phyloP scores from a whole-genome alignment of 2,797 vertebrate genomes.

The Hydrolagus colliei region DNA sequence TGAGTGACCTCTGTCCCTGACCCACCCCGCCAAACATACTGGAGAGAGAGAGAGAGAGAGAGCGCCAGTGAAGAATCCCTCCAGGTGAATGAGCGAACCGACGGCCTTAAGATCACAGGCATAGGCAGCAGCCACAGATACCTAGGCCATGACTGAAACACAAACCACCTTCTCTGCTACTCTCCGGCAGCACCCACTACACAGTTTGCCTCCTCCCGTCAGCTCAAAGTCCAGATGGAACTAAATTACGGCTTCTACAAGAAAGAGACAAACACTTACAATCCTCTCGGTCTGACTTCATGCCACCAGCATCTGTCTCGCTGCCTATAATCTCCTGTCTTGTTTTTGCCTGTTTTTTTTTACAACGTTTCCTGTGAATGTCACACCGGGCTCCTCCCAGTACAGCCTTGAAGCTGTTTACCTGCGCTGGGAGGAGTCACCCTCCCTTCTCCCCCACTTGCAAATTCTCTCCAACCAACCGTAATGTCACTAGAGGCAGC shows the following conservation, averaged over 20 bases:
- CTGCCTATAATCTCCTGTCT: slow-evolving; percentile 45
- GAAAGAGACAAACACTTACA: slow-evolving; percentile 57
- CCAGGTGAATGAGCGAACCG: no score
- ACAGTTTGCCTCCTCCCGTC: neutral
- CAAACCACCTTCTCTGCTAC: neutral
- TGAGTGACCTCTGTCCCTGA: no score
- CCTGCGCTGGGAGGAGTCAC: slow-evolving; percentile 51
- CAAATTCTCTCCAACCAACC: slow-evolving; percentile 37
- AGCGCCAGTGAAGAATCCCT: no score
- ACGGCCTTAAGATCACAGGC: no score
- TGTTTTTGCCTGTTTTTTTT: neutral
- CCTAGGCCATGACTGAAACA: no score
- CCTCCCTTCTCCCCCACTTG: slow-evolving; percentile 46
- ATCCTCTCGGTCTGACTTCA: slow-evolving; percentile 59
- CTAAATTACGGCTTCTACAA: slow-evolving; percentile 46
- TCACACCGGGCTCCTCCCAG: slow-evolving; percentile 38
- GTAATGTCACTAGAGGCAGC: slow-evolving; percentile 46
- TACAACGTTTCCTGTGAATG: slow-evolving; percentile 34
- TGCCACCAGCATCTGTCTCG: slow-evolving; percentile 43
- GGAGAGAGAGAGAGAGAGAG: no score
- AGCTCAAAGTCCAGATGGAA: slow-evolving; percentile 47
- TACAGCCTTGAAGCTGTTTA: slow-evolving; percentile 45
- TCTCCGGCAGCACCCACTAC: neutral
- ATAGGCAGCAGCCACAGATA: no score
- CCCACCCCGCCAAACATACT: no score